phyloP scores from a whole-genome alignment of 1,140 invertebrate species.

The Aphis craccivora region DNA sequence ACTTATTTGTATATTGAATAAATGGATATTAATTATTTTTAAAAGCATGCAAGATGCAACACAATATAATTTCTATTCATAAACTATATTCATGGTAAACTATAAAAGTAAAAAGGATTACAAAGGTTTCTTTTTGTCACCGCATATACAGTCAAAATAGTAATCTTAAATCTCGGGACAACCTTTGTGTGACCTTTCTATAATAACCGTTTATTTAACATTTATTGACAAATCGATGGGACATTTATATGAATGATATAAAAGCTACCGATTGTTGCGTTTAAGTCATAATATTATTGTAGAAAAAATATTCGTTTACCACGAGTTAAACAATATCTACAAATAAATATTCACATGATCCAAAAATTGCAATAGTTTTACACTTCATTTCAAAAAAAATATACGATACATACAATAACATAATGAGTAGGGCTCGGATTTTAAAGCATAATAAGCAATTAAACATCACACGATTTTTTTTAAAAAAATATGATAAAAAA shows the following conservation, averaged over 20 bases:
- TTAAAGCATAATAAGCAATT: no score
- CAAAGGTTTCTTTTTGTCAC: neutral
- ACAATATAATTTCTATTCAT: neutral
- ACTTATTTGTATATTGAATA: neutral
- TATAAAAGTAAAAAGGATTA: neutral
- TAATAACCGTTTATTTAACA: constrained; percentile 40
- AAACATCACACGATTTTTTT: no score
- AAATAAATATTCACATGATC: neutral
- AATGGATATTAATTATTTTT: neutral
- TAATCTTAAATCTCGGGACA: constrained; percentile 10
- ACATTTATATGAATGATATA: neutral
- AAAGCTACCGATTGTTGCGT: neutral
- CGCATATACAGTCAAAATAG: neutral
- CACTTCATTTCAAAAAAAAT: neutral
- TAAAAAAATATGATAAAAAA: no score
- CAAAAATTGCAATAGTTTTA: neutral
- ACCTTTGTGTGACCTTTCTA: neutral
- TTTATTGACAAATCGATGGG: constrained; percentile 29
- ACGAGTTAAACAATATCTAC: neutral
- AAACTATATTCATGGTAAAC: neutral
- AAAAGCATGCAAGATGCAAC: neutral
- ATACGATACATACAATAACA: no score
- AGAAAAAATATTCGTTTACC: neutral
- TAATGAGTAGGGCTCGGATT: no score
- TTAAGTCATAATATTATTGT: neutral